phyloP scores from a whole-genome alignment of 2,888 invertebrate species.

The Melinaea menophilus region DNA sequence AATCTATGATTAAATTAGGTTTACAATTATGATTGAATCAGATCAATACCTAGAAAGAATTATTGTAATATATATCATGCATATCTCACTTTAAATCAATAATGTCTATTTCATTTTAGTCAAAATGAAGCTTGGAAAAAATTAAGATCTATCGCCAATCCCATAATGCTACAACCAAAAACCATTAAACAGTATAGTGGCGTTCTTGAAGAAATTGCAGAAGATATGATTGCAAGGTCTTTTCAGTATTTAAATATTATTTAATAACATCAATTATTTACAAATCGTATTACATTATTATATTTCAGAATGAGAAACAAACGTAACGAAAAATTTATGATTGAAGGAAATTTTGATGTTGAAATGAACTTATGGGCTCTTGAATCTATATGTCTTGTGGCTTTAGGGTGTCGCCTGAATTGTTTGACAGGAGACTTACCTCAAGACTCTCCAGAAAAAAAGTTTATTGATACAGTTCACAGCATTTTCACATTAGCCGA shows the following conservation, averaged over 20 bases:
- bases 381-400: slow-evolving; percentile 69
- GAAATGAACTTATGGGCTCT: slow-evolving; percentile 80
- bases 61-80: too few species aligned
- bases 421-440: slow-evolving; percentile 50
- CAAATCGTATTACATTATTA: too few species aligned
- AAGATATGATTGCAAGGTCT: slow-evolving; percentile 81
- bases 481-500: slow-evolving; percentile 43
- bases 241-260: too few species aligned
- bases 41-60: too few species aligned
- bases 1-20: too few species aligned
- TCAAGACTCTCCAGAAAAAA: slow-evolving; percentile 46
- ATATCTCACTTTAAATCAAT: too few species aligned
- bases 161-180: slow-evolving; percentile 85
- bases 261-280: too few species aligned
- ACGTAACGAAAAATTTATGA: slow-evolving; percentile 71
- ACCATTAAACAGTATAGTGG: slow-evolving; percentile 82
- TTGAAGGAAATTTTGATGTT: slow-evolving; percentile 72
- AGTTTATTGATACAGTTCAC: slow-evolving; percentile 51
- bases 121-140: slow-evolving; percentile 88
- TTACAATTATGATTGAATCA: too few species aligned
- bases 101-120: slow-evolving; percentile 53
- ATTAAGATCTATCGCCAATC: slow-evolving; percentile 85
- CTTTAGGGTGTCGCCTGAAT: slow-evolving; percentile 54
- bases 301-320: slow-evolving; percentile 69
- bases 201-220: slow-evolving; percentile 81